Conservation (phyloP, 2,888 invertebrate genomes). For the Unio pictorum region DNA sequence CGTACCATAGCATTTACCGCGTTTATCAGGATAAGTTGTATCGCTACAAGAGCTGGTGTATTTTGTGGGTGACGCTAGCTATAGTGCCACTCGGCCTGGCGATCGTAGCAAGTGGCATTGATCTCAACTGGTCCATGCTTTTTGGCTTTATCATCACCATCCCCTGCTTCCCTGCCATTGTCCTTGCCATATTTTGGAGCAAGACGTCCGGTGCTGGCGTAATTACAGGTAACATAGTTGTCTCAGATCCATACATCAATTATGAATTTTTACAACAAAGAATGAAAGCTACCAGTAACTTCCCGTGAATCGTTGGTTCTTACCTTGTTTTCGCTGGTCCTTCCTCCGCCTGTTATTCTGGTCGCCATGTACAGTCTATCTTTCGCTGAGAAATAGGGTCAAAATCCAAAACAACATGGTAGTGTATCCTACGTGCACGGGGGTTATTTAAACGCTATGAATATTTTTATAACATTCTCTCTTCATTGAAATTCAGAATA, state of each 20-base stretch:
- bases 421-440: too few species aligned
- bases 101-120: conserved; percentile 46
- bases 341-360: too few species aligned
- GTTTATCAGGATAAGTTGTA: conserved; percentile 54
- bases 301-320: too few species aligned
- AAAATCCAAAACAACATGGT: too few species aligned
- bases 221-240: conserved; percentile 41
- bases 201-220: conserved; percentile 54
- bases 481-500: too few species aligned
- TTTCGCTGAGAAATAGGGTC: too few species aligned
- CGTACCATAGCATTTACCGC: conserved; percentile 43
- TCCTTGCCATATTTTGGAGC: conserved; percentile 60
- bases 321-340: too few species aligned
- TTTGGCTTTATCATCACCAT: conserved; percentile 60
- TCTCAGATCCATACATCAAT: neutral
- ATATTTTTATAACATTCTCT: too few species aligned
- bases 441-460: too few species aligned
- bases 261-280: neutral
- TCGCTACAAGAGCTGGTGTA: conserved; percentile 64
- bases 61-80: conserved; percentile 60
- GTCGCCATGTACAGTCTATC: too few species aligned
- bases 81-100: conserved; percentile 59
- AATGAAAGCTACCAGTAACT: neutral
- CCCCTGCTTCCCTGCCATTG: conserved; percentile 58
- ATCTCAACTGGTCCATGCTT: conserved; percentile 61